phyloP scores from a whole-genome alignment of 2,113 vertebrate genomes.

The Steatornis caripensis region DNA sequence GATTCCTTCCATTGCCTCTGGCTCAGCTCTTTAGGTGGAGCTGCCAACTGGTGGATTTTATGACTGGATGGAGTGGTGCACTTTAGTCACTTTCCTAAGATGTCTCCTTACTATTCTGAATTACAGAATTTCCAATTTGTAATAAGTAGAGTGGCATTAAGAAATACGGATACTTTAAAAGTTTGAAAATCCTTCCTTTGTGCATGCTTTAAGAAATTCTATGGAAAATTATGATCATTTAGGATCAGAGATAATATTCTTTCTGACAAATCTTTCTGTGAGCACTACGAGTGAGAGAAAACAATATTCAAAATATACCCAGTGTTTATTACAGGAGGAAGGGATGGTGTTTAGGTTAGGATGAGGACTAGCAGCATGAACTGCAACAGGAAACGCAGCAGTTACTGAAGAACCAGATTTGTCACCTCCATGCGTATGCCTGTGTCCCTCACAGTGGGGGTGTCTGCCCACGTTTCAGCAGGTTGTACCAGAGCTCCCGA shows the following conservation, averaged over 20 bases:
- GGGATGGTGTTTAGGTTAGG: background rate
- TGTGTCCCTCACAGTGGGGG: background rate
- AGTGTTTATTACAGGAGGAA: background rate
- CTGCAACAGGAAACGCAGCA: background rate
- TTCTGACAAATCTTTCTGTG: background rate
- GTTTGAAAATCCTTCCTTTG: background rate
- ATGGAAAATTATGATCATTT: background rate
- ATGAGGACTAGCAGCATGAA: background rate
- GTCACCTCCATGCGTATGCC: background rate
- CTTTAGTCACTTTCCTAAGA: background rate
- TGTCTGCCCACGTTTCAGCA: background rate
- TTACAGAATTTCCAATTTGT: background rate
- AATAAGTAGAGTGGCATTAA: background rate
- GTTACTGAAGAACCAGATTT: background rate
- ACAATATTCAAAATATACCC: background rate
- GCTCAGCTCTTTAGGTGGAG: background rate
- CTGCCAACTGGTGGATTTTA: background rate
- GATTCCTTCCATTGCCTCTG: background rate
- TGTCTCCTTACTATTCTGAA: background rate
- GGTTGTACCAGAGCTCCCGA: background rate
- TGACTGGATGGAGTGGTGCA: background rate
- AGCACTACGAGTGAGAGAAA: background rate
- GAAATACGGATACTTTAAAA: background rate
- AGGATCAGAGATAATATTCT: background rate
- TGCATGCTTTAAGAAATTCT: background rate